Conservation (phyloP, 2,888 invertebrate genomes). For the Orchesellides sinensis region DNA sequence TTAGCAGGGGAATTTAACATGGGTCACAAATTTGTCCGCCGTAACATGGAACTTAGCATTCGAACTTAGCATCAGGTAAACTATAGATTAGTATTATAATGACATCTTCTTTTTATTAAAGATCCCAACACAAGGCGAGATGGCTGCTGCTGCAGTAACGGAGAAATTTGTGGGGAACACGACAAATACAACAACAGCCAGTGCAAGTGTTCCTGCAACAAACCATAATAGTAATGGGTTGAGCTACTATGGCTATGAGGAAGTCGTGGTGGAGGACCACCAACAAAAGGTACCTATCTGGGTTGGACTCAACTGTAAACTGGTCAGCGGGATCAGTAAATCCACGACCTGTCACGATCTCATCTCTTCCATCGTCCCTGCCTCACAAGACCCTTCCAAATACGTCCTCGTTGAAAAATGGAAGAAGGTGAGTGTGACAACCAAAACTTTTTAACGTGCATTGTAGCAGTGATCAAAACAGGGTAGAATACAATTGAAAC, state of each 20-base stretch:
- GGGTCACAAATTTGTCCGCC: not conserved
- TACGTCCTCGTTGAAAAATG: conserved; percentile 88
- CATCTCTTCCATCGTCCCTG: conserved; percentile 66
- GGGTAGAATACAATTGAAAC: too few species aligned
- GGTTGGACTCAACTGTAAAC: conserved; percentile 70
- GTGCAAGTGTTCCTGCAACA: not conserved
- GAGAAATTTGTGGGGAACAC: conserved; percentile 39
- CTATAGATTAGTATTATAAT: conserved; percentile 9
- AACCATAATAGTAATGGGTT: not conserved
- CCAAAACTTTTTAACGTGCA: too few species aligned
- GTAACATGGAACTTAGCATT: conserved; percentile 26
- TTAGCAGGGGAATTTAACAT: too few species aligned
- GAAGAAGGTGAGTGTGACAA: conserved; percentile 81
- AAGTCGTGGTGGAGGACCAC: conserved; percentile 50
- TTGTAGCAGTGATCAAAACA: too few species aligned
- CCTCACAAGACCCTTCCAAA: conserved; percentile 64
- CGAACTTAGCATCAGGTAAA: not conserved
- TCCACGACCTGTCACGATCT: conserved; percentile 72
- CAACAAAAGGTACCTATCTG: conserved; percentile 70
- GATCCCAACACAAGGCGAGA: conserved; percentile 16
- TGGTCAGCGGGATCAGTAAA: conserved; percentile 71
- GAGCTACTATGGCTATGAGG: conserved; percentile 25
- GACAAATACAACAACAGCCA: not conserved
- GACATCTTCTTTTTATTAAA: conserved; percentile 5
- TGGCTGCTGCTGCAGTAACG: conserved; percentile 45